phyloP scores from a whole-genome alignment of 2,113 vertebrate species.

The Gallinago paraguaiae region DNA sequence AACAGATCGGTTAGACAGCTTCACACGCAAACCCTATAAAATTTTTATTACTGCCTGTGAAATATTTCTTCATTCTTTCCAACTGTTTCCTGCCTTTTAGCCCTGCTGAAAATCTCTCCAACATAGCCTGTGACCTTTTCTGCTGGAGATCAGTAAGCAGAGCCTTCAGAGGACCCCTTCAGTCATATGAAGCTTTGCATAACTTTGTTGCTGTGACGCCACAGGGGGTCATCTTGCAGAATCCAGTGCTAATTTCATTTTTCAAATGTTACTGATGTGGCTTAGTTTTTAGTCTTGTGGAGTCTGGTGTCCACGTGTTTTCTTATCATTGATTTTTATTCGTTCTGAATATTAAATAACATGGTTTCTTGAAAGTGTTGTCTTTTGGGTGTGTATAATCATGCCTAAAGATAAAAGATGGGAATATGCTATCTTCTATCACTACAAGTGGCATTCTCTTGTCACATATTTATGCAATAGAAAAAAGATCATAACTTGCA shows the following conservation, averaged over 20 bases:
- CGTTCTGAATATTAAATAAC: not conserved
- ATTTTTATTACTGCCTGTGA: conserved; percentile 26
- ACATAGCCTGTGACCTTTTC: conserved; percentile 74
- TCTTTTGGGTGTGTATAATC: not conserved
- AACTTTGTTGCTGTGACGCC: conserved; percentile 28
- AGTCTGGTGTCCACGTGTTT: not conserved
- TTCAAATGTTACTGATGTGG: not conserved
- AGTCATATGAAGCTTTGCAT: conserved; percentile 42
- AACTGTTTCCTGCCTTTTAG: conserved; percentile 37
- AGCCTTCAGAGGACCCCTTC: conserved; percentile 53
- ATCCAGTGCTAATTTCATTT: conserved; percentile 23
- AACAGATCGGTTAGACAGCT: not conserved
- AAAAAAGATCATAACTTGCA: not conserved
- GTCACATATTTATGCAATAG: not conserved
- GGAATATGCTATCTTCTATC: not conserved
- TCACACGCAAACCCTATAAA: not conserved
- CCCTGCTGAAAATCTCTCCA: conserved; percentile 63
- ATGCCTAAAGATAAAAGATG: not conserved
- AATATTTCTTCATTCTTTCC: conserved; percentile 25
- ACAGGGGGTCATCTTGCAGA: conserved; percentile 17
- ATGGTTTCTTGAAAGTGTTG: not conserved
- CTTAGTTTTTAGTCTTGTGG: not conserved
- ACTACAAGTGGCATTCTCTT: not conserved
- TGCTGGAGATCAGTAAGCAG: conserved; percentile 43
- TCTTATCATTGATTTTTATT: not conserved